phyloP scores from a whole-genome alignment of 2,888 invertebrate genomes.

The Drosophila neutralis region DNA sequence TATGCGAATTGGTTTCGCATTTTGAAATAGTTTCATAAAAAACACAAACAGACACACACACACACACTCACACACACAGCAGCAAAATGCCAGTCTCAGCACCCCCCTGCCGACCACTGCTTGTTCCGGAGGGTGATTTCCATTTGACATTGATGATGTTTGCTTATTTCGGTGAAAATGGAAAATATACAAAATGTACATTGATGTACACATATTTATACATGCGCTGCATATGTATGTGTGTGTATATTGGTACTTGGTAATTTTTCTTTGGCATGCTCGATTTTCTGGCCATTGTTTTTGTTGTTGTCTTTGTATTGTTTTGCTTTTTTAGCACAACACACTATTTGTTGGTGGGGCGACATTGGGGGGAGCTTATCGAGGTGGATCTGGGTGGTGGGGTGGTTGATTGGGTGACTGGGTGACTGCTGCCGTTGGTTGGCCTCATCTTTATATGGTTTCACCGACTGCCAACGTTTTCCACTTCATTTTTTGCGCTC shows the following conservation, averaged over 20 bases:
- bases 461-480: slow-evolving; percentile 20
- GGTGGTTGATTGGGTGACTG: neutral
- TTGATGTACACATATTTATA: slow-evolving; percentile 8
- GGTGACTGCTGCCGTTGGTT: slow-evolving; percentile 1
- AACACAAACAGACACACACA: slow-evolving; percentile 24
- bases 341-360: slow-evolving; percentile 56
- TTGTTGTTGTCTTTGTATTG: slow-evolving; percentile 42
- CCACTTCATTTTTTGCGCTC: slow-evolving; percentile 46
- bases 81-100: slow-evolving; percentile 52
- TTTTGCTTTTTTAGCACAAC: slow-evolving; percentile 37
- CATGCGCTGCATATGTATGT: neutral
- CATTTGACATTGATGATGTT: slow-evolving; percentile 83
- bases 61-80: neutral
- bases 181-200: slow-evolving; percentile 69
- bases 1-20: slow-evolving; percentile 81
- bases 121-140: slow-evolving; percentile 68
- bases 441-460: slow-evolving; percentile 48
- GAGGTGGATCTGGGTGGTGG: slow-evolving; percentile 18
- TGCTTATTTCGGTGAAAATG: slow-evolving; percentile 80
- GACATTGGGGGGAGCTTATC: slow-evolving; percentile 53
- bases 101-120: neutral
- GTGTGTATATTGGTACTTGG: slow-evolving; percentile 43
- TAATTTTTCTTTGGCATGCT: slow-evolving; percentile 42
- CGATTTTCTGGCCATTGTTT: slow-evolving; percentile 37
- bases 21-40: slow-evolving; percentile 80